Percentiles rank a stretch among this genome's conserved stretches.
Conservation (phyloP, 2,113 vertebrate species). For the Otocyon megalotis region DNA sequence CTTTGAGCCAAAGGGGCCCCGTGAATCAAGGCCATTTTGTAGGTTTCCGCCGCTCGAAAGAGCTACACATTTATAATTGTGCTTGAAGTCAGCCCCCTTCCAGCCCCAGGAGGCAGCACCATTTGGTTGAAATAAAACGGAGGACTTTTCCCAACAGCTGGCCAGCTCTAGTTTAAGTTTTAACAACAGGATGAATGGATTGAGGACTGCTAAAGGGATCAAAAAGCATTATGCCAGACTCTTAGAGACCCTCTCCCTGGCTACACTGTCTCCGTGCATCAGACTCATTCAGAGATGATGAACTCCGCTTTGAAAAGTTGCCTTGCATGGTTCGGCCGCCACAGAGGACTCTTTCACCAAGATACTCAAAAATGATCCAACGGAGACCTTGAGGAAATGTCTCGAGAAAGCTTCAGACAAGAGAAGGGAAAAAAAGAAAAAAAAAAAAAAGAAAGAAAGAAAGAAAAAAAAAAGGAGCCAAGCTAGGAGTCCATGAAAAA, state of each 20-base stretch:
- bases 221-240: conserved; percentile 55
- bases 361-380: conserved; percentile 39
- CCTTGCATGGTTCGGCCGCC: conserved; percentile 24
- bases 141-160: conserved; percentile 78
- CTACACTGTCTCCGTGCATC: neutral
- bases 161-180: conserved; percentile 65
- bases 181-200: conserved; percentile 66
- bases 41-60: conserved; percentile 34
- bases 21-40: neutral
- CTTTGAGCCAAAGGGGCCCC: conserved; percentile 75
- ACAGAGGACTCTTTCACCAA: conserved; percentile 55
- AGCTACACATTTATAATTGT: conserved; percentile 69
- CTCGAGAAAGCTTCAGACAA: conserved; percentile 60
- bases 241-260: neutral
- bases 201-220: conserved; percentile 62
- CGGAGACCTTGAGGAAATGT: neutral
- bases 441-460: conserved; percentile 67
- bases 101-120: conserved; percentile 68
- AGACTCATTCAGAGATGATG: conserved; percentile 8
- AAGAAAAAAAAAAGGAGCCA: conserved; percentile 61
- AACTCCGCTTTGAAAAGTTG: conserved; percentile 41
- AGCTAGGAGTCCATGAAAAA: conserved; percentile 79
- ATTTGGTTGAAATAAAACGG: conserved; percentile 74
- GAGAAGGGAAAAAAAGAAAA: conserved; percentile 62
- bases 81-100: conserved; percentile 62